Base-by-base conservation (phyloP, 2,888 invertebrate species). In the Tachystola acroxantha region DNA sequence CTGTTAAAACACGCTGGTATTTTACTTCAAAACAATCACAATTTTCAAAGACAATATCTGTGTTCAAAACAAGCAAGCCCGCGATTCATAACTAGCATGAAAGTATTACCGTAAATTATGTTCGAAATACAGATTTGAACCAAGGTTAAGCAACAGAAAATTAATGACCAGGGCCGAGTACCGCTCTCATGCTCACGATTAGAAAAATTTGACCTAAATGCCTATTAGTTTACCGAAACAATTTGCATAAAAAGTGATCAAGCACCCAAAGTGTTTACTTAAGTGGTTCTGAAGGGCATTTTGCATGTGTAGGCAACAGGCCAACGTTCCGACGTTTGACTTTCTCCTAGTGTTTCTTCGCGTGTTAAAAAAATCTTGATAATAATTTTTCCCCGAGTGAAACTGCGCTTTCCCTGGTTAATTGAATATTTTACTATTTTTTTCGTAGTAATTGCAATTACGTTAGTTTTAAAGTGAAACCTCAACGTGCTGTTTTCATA, bases 321-420 rank as follows among this genome's bases (percentile, higher is more conserved):
- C 22, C 4, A n/a, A 6, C 16, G 6, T n/a, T 4, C 16, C 16
- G 16, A 6, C 3, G 16, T 6, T 19, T 33, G 26, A 42, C 41
- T 42, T 42, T 42, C 41, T 42, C 41, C 33, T 20, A 57, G 64
- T 65, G 77, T 80, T 76, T 71, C 74, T 77, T 75, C 69, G 84
- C 81, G 84, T 82, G 84, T 79, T 76, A 80, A 84, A 80, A 82
- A 84, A 80, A 82, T 82, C 82, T 82, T 79, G 81, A 82, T 42
- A 38, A 28, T 34, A 42, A 33, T 71, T 76, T 76, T 76, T 71
- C 73, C 52, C 55, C 64, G 65, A 74, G 78, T 75, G 78, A 76
- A 76, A 77, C 71, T 58, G 63, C 73, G 81, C 81, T 84, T 82
- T 84, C 82, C 74, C 76, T 73, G 58, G 69, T 67, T 79, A 77